Evolutionary conservation across 2,888 invertebrate species (phyloP), one percentile per base, ranked within the genome.

Genomic region (Alsophila aescularia): DNA sequence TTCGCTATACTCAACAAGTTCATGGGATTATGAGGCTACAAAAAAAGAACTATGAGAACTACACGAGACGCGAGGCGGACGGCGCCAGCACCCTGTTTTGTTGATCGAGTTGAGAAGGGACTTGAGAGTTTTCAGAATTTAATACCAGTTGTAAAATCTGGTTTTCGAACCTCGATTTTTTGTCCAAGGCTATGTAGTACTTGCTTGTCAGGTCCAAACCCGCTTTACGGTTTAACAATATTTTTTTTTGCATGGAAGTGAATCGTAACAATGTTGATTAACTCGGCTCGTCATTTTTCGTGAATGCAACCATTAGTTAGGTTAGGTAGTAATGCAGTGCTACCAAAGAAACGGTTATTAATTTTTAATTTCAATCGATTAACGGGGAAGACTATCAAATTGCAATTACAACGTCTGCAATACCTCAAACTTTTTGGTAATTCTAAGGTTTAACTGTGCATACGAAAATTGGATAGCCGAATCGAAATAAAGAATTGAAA

Each of bases 61-160:
- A 6, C 24, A 24, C 24, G 29, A 29, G 53, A 32, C 37, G 16
- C 16, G 16, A n/a, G n/a, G n/a, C n/a, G n/a, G n/a, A 36, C 35
- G 54, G 50, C 50, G 56, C 56, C 56, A 27, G 29, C 36, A 29
- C 44, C 45, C 32, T 27, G 45, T 55, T 44, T 14, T 50, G 36
- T 35, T 43, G 43, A 44, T 53, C 51, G 48, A 57, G n/a, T n/a
- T n/a, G n/a, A n/a, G n/a, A n/a, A n/a, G n/a, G 51, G 56, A 47
- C 52, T 47, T 27, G 24, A 13, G 29, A 54, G 57, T 59, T 59
- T 60, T 56, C 24, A 24, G 24, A 62, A 47, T 49, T 62, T 15
- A 24, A 27, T 57, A 56, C 58, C 53, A 53, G 53, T 56, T 58
- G 39, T 35, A 32, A 36, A 51, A 50, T 56, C 62, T 43, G 62